phyloP scores from a whole-genome alignment of 2,113 vertebrate species.

The Phaethornis superciliosus region DNA sequence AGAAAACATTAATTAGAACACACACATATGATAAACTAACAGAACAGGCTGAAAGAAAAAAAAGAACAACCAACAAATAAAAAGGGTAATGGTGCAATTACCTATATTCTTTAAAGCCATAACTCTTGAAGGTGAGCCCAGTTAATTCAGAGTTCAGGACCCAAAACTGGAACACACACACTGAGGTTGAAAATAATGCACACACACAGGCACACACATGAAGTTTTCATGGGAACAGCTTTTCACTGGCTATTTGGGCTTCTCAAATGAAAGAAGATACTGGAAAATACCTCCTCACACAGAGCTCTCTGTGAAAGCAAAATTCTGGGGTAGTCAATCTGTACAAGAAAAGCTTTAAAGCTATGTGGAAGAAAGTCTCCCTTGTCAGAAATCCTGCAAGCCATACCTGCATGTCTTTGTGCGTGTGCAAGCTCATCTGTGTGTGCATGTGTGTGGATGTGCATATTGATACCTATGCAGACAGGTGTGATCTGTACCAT shows the following conservation, averaged over 20 bases:
- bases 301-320: not conserved
- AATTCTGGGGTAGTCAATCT: not conserved
- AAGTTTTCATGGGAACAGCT: not conserved
- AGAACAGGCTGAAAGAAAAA: not conserved
- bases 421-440: rapidly evolving
- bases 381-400: not conserved
- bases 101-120: constrained; percentile 66
- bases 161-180: constrained; percentile 73
- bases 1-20: constrained; percentile 61
- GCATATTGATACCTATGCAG: not conserved
- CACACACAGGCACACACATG: not conserved
- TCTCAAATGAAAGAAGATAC: not conserved
- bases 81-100: constrained; percentile 74
- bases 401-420: not conserved
- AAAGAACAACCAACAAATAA: not conserved
- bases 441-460: too few relatives aligned
- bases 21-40: constrained; percentile 55
- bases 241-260: not conserved
- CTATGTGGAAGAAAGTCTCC: not conserved
- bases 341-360: not conserved
- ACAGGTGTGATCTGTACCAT: not conserved
- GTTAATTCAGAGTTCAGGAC: constrained; percentile 66
- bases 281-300: not conserved
- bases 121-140: constrained; percentile 55
- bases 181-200: constrained; percentile 11